Conservation (phyloP, 2,888 invertebrate species). For the Eubasilissa splendida region DNA sequence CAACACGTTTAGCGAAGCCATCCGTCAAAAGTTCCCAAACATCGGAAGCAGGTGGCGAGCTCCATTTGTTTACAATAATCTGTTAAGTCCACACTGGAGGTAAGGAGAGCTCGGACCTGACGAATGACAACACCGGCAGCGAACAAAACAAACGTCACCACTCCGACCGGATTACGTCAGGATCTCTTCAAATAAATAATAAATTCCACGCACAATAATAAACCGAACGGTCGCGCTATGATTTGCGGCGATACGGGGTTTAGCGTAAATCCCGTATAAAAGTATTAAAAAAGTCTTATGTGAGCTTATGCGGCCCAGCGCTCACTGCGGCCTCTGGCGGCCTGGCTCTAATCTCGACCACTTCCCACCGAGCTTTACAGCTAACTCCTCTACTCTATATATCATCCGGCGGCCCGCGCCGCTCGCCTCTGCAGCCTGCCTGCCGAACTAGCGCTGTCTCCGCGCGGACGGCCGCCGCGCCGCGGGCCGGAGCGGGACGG, state of each 20-base stretch:
- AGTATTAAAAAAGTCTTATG: conserved; percentile 83
- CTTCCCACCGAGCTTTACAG: conserved; percentile 83
- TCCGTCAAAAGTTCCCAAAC: conserved; percentile 44
- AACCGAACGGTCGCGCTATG: conserved; percentile 55
- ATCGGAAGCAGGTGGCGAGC: conserved; percentile 33
- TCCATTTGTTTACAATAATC: conserved; percentile 49
- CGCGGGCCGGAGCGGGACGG: conserved; percentile 56
- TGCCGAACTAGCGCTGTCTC: conserved; percentile 44
- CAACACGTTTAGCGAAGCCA: conserved; percentile 32
- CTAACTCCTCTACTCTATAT: conserved; percentile 83
- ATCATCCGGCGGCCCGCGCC: conserved; percentile 74
- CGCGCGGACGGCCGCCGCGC: conserved; percentile 18
- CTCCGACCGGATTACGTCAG: conserved; percentile 42
- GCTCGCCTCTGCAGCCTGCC: conserved; percentile 56
- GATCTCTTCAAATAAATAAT: conserved; percentile 55
- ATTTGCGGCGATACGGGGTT: conserved; percentile 58
- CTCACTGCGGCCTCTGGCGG: conserved; percentile 57
- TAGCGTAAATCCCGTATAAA: conserved; percentile 70
- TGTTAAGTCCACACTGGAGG: conserved; percentile 43
- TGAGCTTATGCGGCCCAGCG: conserved; percentile 72
- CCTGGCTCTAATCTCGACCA: conserved; percentile 80
- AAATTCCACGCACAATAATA: conserved; percentile 58
- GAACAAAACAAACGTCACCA: conserved; percentile 49
- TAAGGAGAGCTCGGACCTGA: conserved; percentile 32
- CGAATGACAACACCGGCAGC: conserved; percentile 42